A percentile compares a stretch with the other conserved stretches of the same genome.
Conservation (phyloP, 35 echinoderm and acorn worm genomes). For the Lytechinus pictus region DNA sequence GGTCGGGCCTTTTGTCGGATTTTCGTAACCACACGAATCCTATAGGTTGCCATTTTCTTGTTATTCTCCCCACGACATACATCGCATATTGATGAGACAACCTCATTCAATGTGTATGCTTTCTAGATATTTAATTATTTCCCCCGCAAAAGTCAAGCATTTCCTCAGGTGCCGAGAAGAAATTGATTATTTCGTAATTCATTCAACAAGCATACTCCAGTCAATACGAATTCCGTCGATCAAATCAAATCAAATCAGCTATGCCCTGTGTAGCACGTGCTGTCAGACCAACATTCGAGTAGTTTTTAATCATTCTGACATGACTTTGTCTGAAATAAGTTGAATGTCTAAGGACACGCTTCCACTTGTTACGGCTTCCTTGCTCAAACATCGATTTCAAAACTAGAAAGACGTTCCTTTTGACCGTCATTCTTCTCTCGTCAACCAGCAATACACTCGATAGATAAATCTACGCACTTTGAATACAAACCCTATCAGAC, state of each 20-base stretch:
- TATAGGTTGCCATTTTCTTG: background rate
- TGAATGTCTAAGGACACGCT: too few species aligned
- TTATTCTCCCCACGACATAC: background rate
- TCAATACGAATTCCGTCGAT: background rate
- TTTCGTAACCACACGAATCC: background rate
- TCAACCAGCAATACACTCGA: too few species aligned
- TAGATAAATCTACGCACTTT: too few species aligned
- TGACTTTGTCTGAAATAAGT: too few species aligned
- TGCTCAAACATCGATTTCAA: too few species aligned
- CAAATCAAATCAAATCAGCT: background rate
- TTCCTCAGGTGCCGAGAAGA: background rate
- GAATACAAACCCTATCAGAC: too few species aligned
- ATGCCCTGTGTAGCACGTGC: too few species aligned
- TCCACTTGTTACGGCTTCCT: too few species aligned
- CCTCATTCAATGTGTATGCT: background rate
- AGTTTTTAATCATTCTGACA: too few species aligned
- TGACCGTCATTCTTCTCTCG: too few species aligned
- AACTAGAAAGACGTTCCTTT: too few species aligned
- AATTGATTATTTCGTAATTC: background rate
- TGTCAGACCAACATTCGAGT: too few species aligned
- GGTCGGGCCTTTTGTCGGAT: background rate
- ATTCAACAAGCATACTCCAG: background rate
- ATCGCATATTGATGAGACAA: background rate
- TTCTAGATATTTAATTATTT: background rate
- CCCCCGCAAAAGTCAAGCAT: background rate